Base-by-base conservation (phyloP, 2,888 invertebrate genomes). In the Andrena haemorrhoa region DNA sequence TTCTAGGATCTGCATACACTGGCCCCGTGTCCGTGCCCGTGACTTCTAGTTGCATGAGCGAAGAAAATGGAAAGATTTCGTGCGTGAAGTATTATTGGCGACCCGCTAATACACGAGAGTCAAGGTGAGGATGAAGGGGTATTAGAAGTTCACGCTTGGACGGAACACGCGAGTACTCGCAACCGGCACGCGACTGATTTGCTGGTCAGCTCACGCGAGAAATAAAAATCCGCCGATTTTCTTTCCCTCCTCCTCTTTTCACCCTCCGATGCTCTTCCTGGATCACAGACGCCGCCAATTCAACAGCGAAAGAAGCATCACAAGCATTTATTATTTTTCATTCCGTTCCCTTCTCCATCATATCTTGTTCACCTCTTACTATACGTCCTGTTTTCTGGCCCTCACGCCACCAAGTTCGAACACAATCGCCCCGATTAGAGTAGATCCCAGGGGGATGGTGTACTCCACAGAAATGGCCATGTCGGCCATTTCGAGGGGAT, bases 161-260 rank as follows among this genome's bases (percentile, higher is more conserved):
- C 86, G 88, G 86, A 89, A 90, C 91, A 91, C 91, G 91, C 91
- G 89, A 91, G 88, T 88, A 84, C 87, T 84, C 89, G 87, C 89
- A 81, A 88, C 81, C 82, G 86, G 90, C 91, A 91, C 91, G 90
- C 88, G 89, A 90, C 88, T 83, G 89, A 88, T 89, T 86, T 85
- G 82, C 79, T 82, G 85, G 80, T 80, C 86, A 75, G 81, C 89
- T 88, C 90, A 83, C 84, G 86, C 84, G 81, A 83, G 82, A 88
- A 75, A 77, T 83, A 83, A 78, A 83, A 87, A 87, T 84, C 76
- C 73, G 53, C 63, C 65, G 61, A 61, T 69, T 63, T 79, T 75
- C 65, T 26, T 73, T 20, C 64, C 20, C 33, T 49, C 23, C 31
- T 26, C 33, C 20, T 20, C 10, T 26, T 68, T 72, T 73, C 66